Base-by-base conservation (phyloP, 2,113 vertebrate genomes). In the Pleuronectes platessa region DNA sequence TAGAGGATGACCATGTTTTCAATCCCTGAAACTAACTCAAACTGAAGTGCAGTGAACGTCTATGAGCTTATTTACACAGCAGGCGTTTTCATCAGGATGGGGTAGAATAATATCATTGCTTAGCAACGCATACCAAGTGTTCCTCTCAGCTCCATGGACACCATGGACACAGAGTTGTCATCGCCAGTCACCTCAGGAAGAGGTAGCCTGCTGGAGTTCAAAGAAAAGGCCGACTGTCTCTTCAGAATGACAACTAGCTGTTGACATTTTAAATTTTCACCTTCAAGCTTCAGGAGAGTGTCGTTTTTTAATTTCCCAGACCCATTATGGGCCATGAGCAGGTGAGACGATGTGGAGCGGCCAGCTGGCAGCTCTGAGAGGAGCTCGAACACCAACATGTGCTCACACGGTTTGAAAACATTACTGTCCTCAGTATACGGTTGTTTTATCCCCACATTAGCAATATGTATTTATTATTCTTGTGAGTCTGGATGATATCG, bases 261-360 rank as follows among this genome's bases (percentile, higher is more conserved):
- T 58, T 86, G 86, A 82, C 71, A 72, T 81, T 84, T 89, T 83
- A 78, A 27, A 85, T 86, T 86, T 35, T 78, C 85, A 78, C 79
- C 55, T 45, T 70, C 47, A 21, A 47, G 63, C 73, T 70, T 66
- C 21, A n/a, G 37, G 67, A 72, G 71, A 26, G 72, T 27, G 9
- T 23, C 40, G 54, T 61, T 85, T 47, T 55, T 55, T 74, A 21
- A 79, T 74, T 72, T 83, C 47, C 56, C 17, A 0, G 53, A 12
- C 54, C 54, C 23, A 37, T 14, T 68, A 70, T 61, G 60, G 26
- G 47, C 75, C 37, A 70, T 1, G 24, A 79, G 69, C 61, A 71
- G 73, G 58, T 23, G 13, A 73, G 60, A 67, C 42, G 40, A 69
- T 35, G 61, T 65, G 23, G 37, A 20, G 51, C 59, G 42, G 47